These are phyloP conservation scores for Tenthredo scrophulariae DNA, from an alignment of 2,888 invertebrate genomes.

Conservation along the genomic window DNA sequence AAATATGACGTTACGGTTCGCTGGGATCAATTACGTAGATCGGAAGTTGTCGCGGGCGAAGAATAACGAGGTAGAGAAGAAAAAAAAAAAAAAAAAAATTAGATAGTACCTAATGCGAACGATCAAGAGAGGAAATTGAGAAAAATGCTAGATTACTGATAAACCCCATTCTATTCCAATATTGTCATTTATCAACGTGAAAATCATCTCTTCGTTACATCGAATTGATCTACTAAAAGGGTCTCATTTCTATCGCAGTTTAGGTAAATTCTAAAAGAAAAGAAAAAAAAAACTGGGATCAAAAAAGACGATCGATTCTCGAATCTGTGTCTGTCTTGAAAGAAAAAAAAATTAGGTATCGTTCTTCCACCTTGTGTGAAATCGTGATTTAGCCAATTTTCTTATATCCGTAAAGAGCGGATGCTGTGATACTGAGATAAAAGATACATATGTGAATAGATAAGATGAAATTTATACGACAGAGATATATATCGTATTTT, in stretches of 20 bases:
- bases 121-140: neutral
- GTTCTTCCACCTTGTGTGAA: no score
- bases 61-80: neutral
- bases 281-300: neutral
- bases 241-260: no score
- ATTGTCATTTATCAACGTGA: neutral
- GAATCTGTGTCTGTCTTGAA: no score
- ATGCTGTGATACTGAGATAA: neutral
- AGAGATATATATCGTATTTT: neutral
- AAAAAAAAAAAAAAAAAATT: neutral
- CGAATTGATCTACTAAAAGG: neutral
- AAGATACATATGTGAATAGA: neutral
- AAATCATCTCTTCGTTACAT: neutral
- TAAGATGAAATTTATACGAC: neutral
- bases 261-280: no score
- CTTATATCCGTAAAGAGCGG: neutral
- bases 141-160: neutral
- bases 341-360: no score
- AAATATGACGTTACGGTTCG: conserved; percentile 38
- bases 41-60: conserved; percentile 16
- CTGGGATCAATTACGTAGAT: conserved; percentile 25
- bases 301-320: neutral
- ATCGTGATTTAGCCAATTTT: neutral
- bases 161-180: neutral
- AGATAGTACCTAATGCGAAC: neutral